Base-by-base conservation (phyloP, 2,113 vertebrate species). In the Erythrocebus patas region DNA sequence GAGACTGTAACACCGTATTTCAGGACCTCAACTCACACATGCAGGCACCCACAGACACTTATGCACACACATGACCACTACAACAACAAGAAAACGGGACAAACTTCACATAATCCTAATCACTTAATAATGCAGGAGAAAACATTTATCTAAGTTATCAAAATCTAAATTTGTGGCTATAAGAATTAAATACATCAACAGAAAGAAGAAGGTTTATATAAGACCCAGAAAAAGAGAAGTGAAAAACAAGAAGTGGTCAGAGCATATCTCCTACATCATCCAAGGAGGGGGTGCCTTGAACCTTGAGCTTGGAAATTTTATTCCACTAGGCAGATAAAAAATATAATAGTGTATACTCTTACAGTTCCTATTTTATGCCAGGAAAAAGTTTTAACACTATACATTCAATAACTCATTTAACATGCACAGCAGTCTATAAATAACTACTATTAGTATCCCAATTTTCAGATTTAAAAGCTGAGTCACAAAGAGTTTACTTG, bases 211-310 rank as follows among this genome's bases (percentile, higher is more conserved):
- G 32, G 38, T 80, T 55, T 76, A 1, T 45, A 43, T 30, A 55
- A 20, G 87, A 85, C 18, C 23, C 85, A 75, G 48, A 76, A 96
- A 97, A 89, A 72, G 76, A 91, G 85, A 97, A 96, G 48, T 68
- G 68, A 95, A 93, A 95, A 91, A 23, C 50, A 91, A 97, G 88
- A 97, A 93, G 88, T 70, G 40, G 68, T 95, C 25, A 76, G 45
- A 76, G 45, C 72, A 55, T 17, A 20, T 82, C 52, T 92, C 88
- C 86, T 0, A 3, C 22, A 84, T 76, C 88, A 55, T 17, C 27
- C 55, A 93, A 91, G 5, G 13, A 25, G 83, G 50, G 73, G 79
- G 43, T 87, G 68, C 13, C 82, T 80, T 83, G 52, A 96, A 96
- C 6, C 32, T 55, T 95, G 68, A 90, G 40, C 80, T 68, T 95